Evolutionary conservation across 1,140 invertebrate genomes (phyloP), one percentile per base, ranked within the genome.

Genomic region (Pemphigus obesinymphae): DNA sequence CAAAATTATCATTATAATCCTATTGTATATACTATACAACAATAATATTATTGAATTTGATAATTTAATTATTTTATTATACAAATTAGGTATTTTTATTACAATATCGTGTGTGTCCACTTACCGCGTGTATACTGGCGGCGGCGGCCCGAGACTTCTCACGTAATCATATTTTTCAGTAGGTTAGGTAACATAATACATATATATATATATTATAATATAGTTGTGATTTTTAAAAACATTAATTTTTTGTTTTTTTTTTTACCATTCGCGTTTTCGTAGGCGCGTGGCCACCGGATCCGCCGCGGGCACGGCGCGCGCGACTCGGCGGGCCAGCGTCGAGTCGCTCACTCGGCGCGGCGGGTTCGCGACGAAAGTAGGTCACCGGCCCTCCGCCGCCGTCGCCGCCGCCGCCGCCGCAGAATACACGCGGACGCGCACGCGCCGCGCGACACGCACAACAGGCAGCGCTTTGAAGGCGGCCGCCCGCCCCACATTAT

Each of bases 311-410:
- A 8, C 75, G 75, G 10, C 15, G 34, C 48, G 20, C 20, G 20
- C 75, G 75, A 78, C 75, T 78, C 31, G 75, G 61, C 75, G 23
- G 53, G 20, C 53, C 53, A 34, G 26, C 75, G 75, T 78, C 75
- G 61, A 61, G 55, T 43, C 75, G 75, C 75, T 61, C 34, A 61
- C 75, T 78, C 75, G 53, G 48, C 50, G 15, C 45, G 20, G 48
- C 73, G 73, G 17, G 45, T 75, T 29, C 50, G 50, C 43, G 29
- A 29, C 43, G 29, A 72, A 72, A 72, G 68, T 72, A 72, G 68
- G 50, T 78, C 75, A 78, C 23, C 53, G 68, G 50, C 61, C 75
- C 61, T 15, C 53, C 11, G 53, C 53, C 75, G 73, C 45, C 45
- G 48, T 31, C 73, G 66, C 13, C 1, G n/a, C n/a, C 63, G 63